Base-by-base conservation (phyloP, 2,797 vertebrate species). In the Sciaenops ocellatus region DNA sequence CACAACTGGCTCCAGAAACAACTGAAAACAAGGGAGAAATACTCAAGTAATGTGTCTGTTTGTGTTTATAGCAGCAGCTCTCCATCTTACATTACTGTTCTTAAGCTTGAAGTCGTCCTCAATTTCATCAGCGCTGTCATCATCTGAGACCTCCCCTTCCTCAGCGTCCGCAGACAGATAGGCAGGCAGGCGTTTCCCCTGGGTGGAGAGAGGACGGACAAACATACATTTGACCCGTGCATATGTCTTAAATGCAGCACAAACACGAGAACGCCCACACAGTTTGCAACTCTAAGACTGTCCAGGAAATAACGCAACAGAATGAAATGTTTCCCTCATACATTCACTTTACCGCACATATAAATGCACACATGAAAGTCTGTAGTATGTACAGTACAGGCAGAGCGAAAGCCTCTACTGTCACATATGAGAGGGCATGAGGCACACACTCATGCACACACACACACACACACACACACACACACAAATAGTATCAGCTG, bases 61-160 rank as follows among this genome's bases (percentile, higher is more conserved):
- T 64, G 76, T 28, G n/a, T 70, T 28, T 17, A 52, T 1, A 42
- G 11, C 12, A 42, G 20, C 22, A 52, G 16, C 66, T 28, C 5
- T 72, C 57, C 18, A 3, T 93, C 97, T 95, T 95, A 99, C 98
- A 76, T 96, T 97, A 83, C 95, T 97, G 84, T 95, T 91, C 82
- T 97, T 98, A 64, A 99, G 93, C 84, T 99, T 99, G 95, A 98
- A 99, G 80, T 99, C 98, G 0, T 99, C 98, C 92, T 99, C 98
- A 26, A 99, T 98, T 91, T 99, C 98, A 91, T 99, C 98, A 8
- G 98, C 98, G 0, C 98, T 99, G 85, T 99, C 98, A 84, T 99
- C 98, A 38, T 99, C 98, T 0, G 98, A 99, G 70, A 99, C 98
- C 76, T 99, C 98, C 13, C 98, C 98, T 91, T 99, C 98, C 84